These are phyloP conservation scores for Caranx ignobilis DNA, from an alignment of 2,113 vertebrate species.

Conservation along the genomic window DNA sequence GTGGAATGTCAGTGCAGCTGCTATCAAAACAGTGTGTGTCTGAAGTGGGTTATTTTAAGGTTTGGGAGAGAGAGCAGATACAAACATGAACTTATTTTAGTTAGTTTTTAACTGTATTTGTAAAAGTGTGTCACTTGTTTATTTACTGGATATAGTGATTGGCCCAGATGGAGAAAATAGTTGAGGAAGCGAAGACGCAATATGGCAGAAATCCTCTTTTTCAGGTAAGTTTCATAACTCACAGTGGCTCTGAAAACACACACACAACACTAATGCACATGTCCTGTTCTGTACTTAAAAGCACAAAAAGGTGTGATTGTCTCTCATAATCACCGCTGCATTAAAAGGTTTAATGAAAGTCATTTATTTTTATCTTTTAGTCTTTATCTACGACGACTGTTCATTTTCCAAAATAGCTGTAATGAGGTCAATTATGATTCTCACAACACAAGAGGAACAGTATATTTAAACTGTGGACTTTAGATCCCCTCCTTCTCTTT, in stretches of 20 bases:
- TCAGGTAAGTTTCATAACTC: background rate
- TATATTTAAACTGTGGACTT: background rate
- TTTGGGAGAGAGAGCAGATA: constrained; percentile 48
- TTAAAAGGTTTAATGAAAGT: constrained; percentile 22
- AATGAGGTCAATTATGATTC: background rate
- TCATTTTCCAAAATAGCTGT: background rate
- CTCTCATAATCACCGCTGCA: constrained; percentile 6
- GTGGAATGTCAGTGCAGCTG: constrained; percentile 54
- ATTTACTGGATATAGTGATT: background rate
- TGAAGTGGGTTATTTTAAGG: constrained; percentile 62
- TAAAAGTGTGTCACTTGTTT: background rate
- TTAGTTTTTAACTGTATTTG: background rate
- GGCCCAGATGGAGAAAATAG: background rate
- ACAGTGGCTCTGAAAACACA: background rate
- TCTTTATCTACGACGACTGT: background rate
- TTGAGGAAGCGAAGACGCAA: background rate
- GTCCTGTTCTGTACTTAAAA: constrained; percentile 17
- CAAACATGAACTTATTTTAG: constrained; percentile 24
- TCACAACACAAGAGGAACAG: background rate
- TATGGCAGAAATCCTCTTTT: background rate
- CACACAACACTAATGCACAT: constrained; percentile 23
- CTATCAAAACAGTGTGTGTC: constrained; percentile 54
- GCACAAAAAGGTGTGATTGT: constrained; percentile 19
- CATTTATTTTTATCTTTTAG: constrained; percentile 18
- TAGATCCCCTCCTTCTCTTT: background rate